Base-by-base conservation (phyloP, 2,888 invertebrate species). In the Diachrysia chrysitis region DNA sequence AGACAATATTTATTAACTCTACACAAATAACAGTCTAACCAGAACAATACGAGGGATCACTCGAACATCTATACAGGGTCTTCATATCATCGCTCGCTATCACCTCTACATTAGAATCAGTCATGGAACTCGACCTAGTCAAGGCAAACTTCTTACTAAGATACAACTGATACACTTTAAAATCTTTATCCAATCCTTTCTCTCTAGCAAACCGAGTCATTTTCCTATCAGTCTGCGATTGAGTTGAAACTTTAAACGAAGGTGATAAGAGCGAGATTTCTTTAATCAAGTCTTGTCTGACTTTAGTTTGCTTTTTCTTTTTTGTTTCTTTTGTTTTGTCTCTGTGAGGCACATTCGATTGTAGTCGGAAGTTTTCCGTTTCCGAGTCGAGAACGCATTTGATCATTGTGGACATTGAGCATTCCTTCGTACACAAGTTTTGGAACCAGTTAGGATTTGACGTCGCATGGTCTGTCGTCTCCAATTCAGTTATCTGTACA, bases 1-100 rank as follows among this genome's bases (percentile, higher is more conserved):
- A n/a, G 6, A 25, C 14, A 23, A 54, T 23, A 54, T 6, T 29
- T 23, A 32, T 17, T 7, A 66, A 55, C 12, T 16, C 35, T 64
- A 74, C 64, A 58, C 17, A 58, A 63, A 69, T 63, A 65, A 65
- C 58, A 17, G 21, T 82, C 88, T 88, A 88, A 90, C 91, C 89
- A 51, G 92, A 91, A 59, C 79, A 82, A 66, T 79, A 83, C 0
- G 92, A 92, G 0, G 89, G 89, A 25, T 87, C 88, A 71, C 93
- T 93, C 16, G 84, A 68, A 81, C 93, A 93, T 59, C 91, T 79
- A 67, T 93, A 94, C 51, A 94, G 68, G 0, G 92, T 93, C 68
- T 87, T 91, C 67, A 94, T 66, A n/a, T 92, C 93, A 56, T 89
- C 90, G 56, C 89, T 92, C 0, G 63, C 66, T 2, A 78, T 68